phyloP scores from a whole-genome alignment of 2,113 vertebrate genomes.

The Etheostoma cragini region DNA sequence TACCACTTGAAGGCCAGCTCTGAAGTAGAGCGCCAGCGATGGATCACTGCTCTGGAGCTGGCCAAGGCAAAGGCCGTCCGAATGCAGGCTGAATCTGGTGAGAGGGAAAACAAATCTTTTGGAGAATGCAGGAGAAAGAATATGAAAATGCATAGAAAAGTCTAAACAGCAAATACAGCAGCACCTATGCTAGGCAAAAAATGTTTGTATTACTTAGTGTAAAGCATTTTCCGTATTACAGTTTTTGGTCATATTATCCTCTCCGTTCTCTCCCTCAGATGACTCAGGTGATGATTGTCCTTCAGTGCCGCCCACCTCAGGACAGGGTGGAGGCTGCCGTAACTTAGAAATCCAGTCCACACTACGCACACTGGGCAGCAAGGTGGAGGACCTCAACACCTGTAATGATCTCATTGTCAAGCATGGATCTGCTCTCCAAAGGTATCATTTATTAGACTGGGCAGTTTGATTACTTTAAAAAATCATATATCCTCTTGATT shows the following conservation, averaged over 20 bases:
- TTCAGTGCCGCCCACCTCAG: constrained; percentile 80
- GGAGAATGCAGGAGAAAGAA: neutral
- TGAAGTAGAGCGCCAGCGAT: constrained; percentile 95
- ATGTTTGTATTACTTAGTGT: neutral
- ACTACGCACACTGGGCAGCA: constrained; percentile 90
- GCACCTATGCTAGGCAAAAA: neutral
- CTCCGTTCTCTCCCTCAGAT: constrained; percentile 78
- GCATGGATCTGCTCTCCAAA: constrained; percentile 95
- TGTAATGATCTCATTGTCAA: constrained; percentile 98
- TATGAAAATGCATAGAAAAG: neutral
- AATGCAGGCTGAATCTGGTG: constrained; percentile 96
- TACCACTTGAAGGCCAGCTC: constrained; percentile 97
- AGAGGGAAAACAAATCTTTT: constrained; percentile 13
- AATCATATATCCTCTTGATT: neutral
- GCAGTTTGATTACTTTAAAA: neutral
- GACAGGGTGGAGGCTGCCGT: constrained; percentile 84
- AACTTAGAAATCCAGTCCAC: constrained; percentile 92
- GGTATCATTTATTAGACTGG: constrained; percentile 64
- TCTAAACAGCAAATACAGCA: neutral
- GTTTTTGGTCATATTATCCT: neutral
- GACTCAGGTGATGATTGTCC: constrained; percentile 92
- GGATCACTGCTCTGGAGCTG: constrained; percentile 96
- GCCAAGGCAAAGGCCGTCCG: constrained; percentile 95
- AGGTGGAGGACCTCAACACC: constrained; percentile 95
- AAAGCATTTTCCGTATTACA: neutral